Conservation (phyloP, 2,113 vertebrate genomes). For the Corydoras sp. region DNA sequence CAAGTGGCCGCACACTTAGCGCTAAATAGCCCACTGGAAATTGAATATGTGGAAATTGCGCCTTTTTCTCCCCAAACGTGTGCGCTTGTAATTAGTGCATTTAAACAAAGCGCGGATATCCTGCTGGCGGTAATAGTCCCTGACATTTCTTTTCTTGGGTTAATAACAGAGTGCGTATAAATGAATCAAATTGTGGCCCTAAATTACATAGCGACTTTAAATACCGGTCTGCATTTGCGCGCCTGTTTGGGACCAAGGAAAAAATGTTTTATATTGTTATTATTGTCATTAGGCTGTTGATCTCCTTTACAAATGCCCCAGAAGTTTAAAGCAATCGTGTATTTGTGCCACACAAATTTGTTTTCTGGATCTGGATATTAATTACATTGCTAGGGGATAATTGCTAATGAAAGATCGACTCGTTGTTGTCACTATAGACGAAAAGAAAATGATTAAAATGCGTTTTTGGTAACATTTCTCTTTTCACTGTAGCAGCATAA, state of each 20-base stretch:
- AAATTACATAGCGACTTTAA: constrained; percentile 78
- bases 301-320: constrained; percentile 60
- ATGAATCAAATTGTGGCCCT: constrained; percentile 76
- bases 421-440: background rate
- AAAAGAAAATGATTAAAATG: background rate
- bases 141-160: constrained; percentile 76
- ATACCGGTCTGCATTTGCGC: constrained; percentile 71
- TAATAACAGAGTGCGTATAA: constrained; percentile 78
- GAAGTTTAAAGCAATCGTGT: constrained; percentile 58
- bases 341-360: constrained; percentile 32
- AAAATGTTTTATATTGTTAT: constrained; percentile 71
- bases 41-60: constrained; percentile 66
- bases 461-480: background rate
- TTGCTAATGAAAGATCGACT: constrained; percentile 14
- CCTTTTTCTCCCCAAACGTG: constrained; percentile 58
- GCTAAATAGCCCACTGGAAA: constrained; percentile 53
- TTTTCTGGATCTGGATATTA: constrained; percentile 25
- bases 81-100: constrained; percentile 73
- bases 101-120: constrained; percentile 77
- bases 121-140: constrained; percentile 73
- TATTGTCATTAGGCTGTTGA: constrained; percentile 67
- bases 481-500: background rate
- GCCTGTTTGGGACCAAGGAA: constrained; percentile 66
- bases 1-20: constrained; percentile 59
- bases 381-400: constrained; percentile 15